phyloP scores from a whole-genome alignment of 2,113 vertebrate species.

The Amazona vittata region DNA sequence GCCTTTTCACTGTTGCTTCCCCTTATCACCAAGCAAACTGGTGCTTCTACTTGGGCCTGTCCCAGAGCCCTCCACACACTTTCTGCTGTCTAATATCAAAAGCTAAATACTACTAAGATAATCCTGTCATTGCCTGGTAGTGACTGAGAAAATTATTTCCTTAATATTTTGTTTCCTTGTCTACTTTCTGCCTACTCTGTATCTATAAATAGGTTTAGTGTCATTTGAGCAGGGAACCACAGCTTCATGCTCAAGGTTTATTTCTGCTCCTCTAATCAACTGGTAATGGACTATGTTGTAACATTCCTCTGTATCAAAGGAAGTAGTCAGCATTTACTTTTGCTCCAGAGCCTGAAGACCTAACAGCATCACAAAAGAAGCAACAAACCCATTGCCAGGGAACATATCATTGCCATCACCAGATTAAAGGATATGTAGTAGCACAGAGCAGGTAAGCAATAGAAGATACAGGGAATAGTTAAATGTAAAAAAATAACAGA shows the following conservation, averaged over 20 bases:
- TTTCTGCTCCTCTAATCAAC: constrained; percentile 60
- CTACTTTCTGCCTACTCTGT: constrained; percentile 15
- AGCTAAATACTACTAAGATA: constrained; percentile 62
- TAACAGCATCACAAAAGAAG: background rate
- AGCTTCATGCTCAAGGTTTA: constrained; percentile 39
- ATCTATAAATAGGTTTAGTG: constrained; percentile 54
- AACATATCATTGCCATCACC: background rate
- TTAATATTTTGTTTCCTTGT: constrained; percentile 52
- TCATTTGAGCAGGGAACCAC: constrained; percentile 31
- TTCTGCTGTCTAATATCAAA: constrained; percentile 40
- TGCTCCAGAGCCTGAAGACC: background rate
- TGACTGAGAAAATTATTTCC: constrained; percentile 60
- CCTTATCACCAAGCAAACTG: background rate
- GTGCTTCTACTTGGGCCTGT: background rate
- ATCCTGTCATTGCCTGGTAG: constrained; percentile 55
- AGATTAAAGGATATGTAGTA: background rate
- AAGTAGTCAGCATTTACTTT: constrained; percentile 35
- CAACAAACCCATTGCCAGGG: background rate
- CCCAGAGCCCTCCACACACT: constrained; percentile 31
- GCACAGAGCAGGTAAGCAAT: background rate
- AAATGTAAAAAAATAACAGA: background rate
- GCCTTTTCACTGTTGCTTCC: background rate
- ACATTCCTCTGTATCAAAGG: constrained; percentile 29
- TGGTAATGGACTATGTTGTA: constrained; percentile 37
- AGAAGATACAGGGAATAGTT: background rate